phyloP scores from a whole-genome alignment of 2,797 vertebrate genomes.

The Erethizon dorsatum region DNA sequence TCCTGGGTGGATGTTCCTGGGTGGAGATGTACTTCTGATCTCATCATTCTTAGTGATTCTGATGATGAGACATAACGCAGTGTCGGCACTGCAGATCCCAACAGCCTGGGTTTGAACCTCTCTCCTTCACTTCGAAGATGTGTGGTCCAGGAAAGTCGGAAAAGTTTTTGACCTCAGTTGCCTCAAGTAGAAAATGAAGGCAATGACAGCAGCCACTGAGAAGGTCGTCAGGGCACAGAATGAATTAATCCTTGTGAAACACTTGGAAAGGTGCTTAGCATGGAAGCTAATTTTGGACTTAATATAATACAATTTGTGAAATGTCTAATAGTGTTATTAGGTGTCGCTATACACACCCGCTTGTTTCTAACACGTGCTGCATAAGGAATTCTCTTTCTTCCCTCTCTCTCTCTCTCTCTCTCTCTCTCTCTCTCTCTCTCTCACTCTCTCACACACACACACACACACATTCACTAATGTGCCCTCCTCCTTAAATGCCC shows the following conservation, averaged over 20 bases:
- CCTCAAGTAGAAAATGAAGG: background rate
- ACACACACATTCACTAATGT: background rate
- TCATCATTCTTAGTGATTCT: background rate
- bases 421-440: background rate
- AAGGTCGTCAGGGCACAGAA: background rate
- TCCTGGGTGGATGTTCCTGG: background rate
- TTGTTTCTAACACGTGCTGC: background rate
- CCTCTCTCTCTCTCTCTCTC: too few relatives aligned
- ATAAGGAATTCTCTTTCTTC: background rate
- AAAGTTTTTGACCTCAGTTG: background rate
- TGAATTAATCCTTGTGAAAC: background rate
- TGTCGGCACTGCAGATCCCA: background rate
- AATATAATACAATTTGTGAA: background rate
- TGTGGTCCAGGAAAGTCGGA: background rate
- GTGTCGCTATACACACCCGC: background rate
- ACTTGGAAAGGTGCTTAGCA: too few relatives aligned
- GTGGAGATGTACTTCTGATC: background rate
- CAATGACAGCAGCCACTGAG: background rate
- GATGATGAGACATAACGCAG: too few relatives aligned
- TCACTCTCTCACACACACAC: background rate
- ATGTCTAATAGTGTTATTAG: background rate
- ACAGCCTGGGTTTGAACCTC: too few relatives aligned
- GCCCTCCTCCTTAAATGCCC: background rate
- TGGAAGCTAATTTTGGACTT: background rate
- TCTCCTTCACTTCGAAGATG: background rate